These are phyloP conservation scores for Panurus biarmicus DNA, from an alignment of 2,113 vertebrate species.

Conservation along the genomic window DNA sequence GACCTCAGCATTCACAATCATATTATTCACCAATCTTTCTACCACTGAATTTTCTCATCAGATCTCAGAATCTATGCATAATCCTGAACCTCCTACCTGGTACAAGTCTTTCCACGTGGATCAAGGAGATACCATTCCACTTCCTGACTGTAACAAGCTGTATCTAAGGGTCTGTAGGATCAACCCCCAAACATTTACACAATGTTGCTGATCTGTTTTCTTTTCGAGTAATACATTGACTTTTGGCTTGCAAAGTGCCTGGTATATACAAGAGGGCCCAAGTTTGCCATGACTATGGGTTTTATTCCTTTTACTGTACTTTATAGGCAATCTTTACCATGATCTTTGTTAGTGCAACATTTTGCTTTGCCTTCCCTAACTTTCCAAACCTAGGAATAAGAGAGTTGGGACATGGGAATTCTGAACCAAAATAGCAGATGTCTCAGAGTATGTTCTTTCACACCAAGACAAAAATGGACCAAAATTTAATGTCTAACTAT, in stretches of 20 bases:
- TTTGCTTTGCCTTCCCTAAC: neutral
- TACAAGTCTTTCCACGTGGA: accelerated
- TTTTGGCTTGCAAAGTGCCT: neutral
- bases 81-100: neutral
- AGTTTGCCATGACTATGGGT: neutral
- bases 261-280: neutral
- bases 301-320: neutral
- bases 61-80: neutral
- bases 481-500: neutral
- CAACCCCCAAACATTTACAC: neutral
- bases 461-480: neutral
- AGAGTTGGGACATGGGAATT: neutral
- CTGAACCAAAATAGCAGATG: neutral
- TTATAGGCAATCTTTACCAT: neutral
- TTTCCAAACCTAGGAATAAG: neutral
- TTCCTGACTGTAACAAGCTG: neutral
- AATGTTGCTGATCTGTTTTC: neutral
- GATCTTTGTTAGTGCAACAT: neutral
- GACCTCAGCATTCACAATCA: neutral
- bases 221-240: neutral
- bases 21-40: neutral
- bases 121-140: neutral
- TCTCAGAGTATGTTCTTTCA: neutral
- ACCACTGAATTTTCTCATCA: neutral
- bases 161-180: neutral